Conservation (phyloP, 1,140 invertebrate genomes). For the Drosophila persimilis region DNA sequence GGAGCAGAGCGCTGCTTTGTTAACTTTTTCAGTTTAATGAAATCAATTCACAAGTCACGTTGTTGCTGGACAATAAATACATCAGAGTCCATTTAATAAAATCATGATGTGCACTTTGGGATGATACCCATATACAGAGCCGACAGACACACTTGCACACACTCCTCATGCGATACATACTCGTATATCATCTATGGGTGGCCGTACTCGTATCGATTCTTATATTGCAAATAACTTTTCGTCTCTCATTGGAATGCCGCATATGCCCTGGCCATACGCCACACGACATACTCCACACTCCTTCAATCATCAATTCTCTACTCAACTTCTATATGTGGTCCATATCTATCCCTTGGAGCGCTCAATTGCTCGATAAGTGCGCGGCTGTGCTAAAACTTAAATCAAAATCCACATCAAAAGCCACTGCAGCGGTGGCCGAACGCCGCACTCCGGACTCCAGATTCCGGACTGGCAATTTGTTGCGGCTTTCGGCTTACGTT, state of each 20-base stretch:
- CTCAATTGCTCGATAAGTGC: constrained; percentile 72
- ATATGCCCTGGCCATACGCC: constrained; percentile 40
- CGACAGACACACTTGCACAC: constrained; percentile 20
- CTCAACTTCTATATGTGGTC: neutral
- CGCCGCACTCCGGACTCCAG: constrained; percentile 10
- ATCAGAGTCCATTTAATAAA: constrained; percentile 83
- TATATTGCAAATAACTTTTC: constrained; percentile 72
- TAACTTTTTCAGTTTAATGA: constrained; percentile 83
- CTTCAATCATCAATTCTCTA: too few relatives aligned
- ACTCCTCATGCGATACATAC: constrained; percentile 10
- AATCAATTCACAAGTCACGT: constrained; percentile 83
- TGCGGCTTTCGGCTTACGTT: constrained; percentile 46
- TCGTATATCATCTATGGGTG: constrained; percentile 38
- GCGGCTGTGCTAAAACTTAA: constrained; percentile 62
- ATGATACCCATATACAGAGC: constrained; percentile 52
- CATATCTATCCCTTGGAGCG: constrained; percentile 11
- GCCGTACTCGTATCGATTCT: constrained; percentile 58
- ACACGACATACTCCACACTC: too few relatives aligned
- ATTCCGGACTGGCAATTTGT: constrained; percentile 42
- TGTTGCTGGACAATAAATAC: constrained; percentile 83
- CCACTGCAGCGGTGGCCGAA: constrained; percentile 34
- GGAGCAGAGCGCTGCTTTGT: constrained; percentile 56
- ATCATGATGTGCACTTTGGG: constrained; percentile 82
- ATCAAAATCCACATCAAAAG: constrained; percentile 64
- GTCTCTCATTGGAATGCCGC: constrained; percentile 72